Conservation (phyloP, 2,113 vertebrate genomes). For the Coptodon rendalli region DNA sequence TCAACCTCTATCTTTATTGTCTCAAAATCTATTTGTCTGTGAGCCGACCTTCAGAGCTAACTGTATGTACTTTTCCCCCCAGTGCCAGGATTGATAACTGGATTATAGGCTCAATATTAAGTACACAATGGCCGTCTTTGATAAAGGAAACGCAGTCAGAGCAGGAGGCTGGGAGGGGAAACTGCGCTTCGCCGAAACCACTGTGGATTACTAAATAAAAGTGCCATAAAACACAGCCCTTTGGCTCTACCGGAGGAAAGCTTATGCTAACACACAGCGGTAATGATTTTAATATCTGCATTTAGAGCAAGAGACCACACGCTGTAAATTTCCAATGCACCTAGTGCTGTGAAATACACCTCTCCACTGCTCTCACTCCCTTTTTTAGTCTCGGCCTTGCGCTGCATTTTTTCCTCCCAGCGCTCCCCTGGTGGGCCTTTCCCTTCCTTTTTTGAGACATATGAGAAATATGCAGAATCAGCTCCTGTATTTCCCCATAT, state of each 20-base stretch:
- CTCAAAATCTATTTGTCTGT: slow-evolving; percentile 19
- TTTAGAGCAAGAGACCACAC: slow-evolving; percentile 37
- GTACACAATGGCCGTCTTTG: slow-evolving; percentile 50
- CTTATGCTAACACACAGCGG: slow-evolving; percentile 40
- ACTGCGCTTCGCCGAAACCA: slow-evolving; percentile 16
- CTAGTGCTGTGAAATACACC: neutral
- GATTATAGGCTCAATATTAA: slow-evolving; percentile 42
- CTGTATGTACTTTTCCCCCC: neutral
- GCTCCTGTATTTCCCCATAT: neutral
- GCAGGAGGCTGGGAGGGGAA: neutral
- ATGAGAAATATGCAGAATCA: slow-evolving; percentile 8
- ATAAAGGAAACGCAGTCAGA: slow-evolving; percentile 27
- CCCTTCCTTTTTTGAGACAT: neutral
- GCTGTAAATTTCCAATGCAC: slow-evolving; percentile 33
- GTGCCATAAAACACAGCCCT: slow-evolving; percentile 47
- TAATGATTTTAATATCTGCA: slow-evolving; percentile 57
- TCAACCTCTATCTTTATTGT: neutral
- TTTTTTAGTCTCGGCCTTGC: neutral
- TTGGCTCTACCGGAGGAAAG: slow-evolving; percentile 20
- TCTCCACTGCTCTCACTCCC: neutral
- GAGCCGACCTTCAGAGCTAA: slow-evolving; percentile 14
- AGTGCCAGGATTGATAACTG: slow-evolving; percentile 41
- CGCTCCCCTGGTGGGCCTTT: neutral
- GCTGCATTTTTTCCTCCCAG: neutral
- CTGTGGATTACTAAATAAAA: slow-evolving; percentile 55